phyloP scores from a whole-genome alignment of 1,140 invertebrate species.

The Meteorus sp. region DNA sequence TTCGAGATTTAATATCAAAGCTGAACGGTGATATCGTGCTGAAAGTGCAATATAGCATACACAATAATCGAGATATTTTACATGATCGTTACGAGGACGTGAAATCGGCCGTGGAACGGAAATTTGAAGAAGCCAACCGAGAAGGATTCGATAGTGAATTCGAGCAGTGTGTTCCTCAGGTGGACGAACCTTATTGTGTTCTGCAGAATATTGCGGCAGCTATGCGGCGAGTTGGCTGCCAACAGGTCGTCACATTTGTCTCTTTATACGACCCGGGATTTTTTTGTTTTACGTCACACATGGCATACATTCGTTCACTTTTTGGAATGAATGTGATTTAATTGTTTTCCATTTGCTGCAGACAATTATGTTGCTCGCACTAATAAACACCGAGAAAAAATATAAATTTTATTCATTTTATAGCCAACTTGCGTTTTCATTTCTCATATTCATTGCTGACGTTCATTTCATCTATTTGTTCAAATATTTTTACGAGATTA shows the following conservation, averaged over 20 bases:
- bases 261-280: not conserved
- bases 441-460: too few species aligned
- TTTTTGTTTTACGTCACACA: conserved; percentile 7
- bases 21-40: conserved; percentile 2
- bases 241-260: conserved; percentile 29
- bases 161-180: conserved; percentile 4
- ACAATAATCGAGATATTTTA: not conserved
- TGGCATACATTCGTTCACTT: conserved; percentile 12
- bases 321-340: too few species aligned
- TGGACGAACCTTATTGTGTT: conserved; percentile 16
- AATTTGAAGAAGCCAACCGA: conserved; percentile 26
- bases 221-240: conserved; percentile 24
- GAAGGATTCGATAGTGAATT: conserved; percentile 24
- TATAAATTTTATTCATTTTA: too few species aligned
- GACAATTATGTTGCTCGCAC: too few species aligned
- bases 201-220: conserved; percentile 22
- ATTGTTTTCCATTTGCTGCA: too few species aligned
- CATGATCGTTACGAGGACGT: conserved; percentile 2
- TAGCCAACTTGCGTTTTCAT: too few species aligned
- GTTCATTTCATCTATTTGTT: too few species aligned
- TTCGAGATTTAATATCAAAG: too few species aligned
- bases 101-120: conserved; percentile 27
- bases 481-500: too few species aligned
- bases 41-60: too few species aligned
- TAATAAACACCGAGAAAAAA: too few species aligned